A percentile compares a stretch with the other conserved stretches of the same genome.
phyloP scores from a whole-genome alignment of 1,140 invertebrate species.

The Papilio dardanus region DNA sequence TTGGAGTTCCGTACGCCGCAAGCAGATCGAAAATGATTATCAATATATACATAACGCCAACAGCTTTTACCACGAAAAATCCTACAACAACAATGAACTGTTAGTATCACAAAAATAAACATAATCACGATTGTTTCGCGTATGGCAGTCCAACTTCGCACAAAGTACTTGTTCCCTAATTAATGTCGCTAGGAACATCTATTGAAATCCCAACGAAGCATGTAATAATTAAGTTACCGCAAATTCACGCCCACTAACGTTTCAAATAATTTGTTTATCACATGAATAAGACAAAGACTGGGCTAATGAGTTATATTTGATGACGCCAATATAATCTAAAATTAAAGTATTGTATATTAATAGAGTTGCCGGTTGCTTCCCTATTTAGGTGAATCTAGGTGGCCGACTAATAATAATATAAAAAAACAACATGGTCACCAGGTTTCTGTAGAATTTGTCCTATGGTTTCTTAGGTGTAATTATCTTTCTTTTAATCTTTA shows the following conservation, averaged over 20 bases:
- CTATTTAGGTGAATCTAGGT: too few species aligned
- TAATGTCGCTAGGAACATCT: not conserved
- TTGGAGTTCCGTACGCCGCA: conserved; percentile 90
- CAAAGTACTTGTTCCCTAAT: not conserved
- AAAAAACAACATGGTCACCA: too few species aligned
- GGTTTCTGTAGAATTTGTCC: too few species aligned
- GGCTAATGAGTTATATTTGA: not conserved
- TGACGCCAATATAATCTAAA: not conserved
- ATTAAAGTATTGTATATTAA: too few species aligned
- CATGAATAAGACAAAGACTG: not conserved
- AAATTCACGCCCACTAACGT: not conserved
- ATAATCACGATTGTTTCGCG: not conserved
- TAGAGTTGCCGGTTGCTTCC: too few species aligned
- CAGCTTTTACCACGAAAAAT: conserved; percentile 93
- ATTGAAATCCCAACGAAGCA: not conserved
- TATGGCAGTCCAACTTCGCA: not conserved
- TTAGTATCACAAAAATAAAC: not conserved
- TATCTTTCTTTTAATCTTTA: not conserved
- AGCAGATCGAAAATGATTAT: conserved; percentile 93
- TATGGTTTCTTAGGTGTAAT: too few species aligned
- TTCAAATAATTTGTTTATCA: not conserved
- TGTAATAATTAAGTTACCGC: not conserved
- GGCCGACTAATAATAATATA: too few species aligned
- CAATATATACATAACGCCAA: conserved; percentile 91
- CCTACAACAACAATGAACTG: conserved; percentile 74